These are phyloP conservation scores for Apostichopus leukothele DNA, from an alignment of 53 echinoderm and acorn worm genomes.

Conservation along the genomic window DNA sequence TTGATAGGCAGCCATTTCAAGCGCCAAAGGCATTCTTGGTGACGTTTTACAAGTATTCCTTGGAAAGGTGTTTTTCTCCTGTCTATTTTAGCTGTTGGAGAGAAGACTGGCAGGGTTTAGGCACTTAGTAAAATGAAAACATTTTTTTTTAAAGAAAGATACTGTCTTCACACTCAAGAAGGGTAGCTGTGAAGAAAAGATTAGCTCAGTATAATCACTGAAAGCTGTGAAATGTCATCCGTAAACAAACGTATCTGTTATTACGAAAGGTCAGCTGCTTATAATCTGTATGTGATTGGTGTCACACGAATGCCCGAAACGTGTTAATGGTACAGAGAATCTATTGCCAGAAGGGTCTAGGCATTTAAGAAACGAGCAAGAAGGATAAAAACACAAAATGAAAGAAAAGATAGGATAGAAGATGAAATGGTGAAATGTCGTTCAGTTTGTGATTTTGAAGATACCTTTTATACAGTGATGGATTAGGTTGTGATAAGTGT, in stretches of 20 bases:
- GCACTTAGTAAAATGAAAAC: too few species aligned
- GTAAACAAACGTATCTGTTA: neutral
- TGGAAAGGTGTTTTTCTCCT: neutral
- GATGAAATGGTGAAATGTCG: too few species aligned
- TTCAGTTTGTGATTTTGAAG: too few species aligned
- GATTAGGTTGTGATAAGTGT: too few species aligned
- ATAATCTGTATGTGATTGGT: neutral
- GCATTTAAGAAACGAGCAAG: neutral
- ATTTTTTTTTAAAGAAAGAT: too few species aligned
- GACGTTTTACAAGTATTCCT: neutral
- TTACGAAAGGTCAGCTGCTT: neutral
- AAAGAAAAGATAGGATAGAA: neutral
- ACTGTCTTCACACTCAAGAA: too few species aligned
- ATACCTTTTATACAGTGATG: too few species aligned
- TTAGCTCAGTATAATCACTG: neutral
- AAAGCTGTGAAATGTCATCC: neutral
- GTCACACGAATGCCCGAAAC: neutral
- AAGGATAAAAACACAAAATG: neutral
- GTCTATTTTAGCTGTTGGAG: neutral
- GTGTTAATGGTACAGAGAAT: neutral
- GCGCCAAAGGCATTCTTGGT: neutral
- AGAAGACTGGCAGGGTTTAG: neutral
- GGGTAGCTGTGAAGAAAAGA: too few species aligned
- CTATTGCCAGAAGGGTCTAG: neutral
- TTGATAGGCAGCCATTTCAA: neutral